These are phyloP conservation scores for Hippoglossus hippoglossus DNA, from an alignment of 2,797 vertebrate genomes.

Conservation along the genomic window DNA sequence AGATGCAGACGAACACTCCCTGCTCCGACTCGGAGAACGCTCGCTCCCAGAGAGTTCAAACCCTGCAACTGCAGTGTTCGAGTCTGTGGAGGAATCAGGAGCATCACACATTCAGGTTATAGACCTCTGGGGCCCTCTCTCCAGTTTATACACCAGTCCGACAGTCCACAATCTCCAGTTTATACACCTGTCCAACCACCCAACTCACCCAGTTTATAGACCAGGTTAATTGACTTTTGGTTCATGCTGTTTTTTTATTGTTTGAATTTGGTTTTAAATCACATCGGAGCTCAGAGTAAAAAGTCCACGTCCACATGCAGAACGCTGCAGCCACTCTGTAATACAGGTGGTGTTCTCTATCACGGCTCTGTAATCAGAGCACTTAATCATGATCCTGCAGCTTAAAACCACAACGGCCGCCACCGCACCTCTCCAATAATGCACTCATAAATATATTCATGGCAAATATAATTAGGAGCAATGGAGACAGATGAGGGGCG, in stretches of 20 bases:
- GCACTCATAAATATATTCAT: slow-evolving; percentile 60
- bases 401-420: slow-evolving; percentile 34
- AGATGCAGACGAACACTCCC: background rate
- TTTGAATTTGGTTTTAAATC: background rate
- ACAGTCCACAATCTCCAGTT: background rate
- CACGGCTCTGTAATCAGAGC: slow-evolving; percentile 41
- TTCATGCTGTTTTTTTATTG: background rate
- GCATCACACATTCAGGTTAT: no score
- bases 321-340: slow-evolving; percentile 14
- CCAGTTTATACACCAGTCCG: background rate
- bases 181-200: background rate
- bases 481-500: slow-evolving; percentile 32
- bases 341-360: slow-evolving; percentile 45
- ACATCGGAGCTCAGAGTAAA: slow-evolving; percentile 2
- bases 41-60: no score
- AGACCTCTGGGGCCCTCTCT: no score
- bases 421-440: slow-evolving; percentile 28
- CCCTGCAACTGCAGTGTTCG: background rate
- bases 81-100: no score
- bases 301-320: background rate
- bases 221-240: no score
- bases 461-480: slow-evolving; percentile 60
- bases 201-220: background rate
- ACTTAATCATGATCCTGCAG: slow-evolving; percentile 49
- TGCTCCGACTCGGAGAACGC: no score